Evolutionary conservation across 1,140 invertebrate genomes (phyloP).

Genomic region (Neoseiulus cucumeris): DNA sequence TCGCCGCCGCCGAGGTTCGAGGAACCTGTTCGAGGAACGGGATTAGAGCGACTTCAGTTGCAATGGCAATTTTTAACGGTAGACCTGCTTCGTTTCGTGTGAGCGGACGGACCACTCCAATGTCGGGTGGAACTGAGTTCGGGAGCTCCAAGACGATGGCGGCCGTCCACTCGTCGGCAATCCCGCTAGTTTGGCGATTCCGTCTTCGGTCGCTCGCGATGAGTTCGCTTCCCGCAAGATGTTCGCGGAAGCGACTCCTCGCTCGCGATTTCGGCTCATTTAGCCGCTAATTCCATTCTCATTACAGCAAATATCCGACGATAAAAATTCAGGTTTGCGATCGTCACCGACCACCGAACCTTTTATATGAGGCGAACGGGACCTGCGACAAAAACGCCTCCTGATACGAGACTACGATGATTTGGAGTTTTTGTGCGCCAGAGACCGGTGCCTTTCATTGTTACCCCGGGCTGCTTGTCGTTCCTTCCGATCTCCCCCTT

Average conservation of each 20-base stretch:
- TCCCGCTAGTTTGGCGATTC: no score
- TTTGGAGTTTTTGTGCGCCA: background rate
- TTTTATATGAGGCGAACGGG: background rate
- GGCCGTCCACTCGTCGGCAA: no score
- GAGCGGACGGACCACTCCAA: no score
- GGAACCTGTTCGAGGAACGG: conserved; percentile 4
- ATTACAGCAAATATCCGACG: conserved; percentile 11
- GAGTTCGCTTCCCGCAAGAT: no score
- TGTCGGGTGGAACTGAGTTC: no score
- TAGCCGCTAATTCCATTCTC: conserved; percentile 10
- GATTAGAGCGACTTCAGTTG: background rate
- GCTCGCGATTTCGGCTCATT: background rate
- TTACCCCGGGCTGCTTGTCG: background rate
- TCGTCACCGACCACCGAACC: background rate
- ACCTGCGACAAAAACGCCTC: background rate
- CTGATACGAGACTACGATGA: background rate
- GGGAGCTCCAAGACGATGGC: no score
- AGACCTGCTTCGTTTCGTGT: background rate
- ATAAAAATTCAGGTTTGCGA: conserved; percentile 3
- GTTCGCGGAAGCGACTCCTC: background rate
- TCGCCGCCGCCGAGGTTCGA: no score
- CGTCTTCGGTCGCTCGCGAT: no score
- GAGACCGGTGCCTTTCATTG: background rate
- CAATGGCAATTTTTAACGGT: background rate
- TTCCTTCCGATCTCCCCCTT: no score